A percentile compares a stretch with the other conserved stretches of the same genome.
Evolutionary conservation across 2,888 invertebrate species (phyloP).

Genomic region (Eupithecia abbreviata): DNA sequence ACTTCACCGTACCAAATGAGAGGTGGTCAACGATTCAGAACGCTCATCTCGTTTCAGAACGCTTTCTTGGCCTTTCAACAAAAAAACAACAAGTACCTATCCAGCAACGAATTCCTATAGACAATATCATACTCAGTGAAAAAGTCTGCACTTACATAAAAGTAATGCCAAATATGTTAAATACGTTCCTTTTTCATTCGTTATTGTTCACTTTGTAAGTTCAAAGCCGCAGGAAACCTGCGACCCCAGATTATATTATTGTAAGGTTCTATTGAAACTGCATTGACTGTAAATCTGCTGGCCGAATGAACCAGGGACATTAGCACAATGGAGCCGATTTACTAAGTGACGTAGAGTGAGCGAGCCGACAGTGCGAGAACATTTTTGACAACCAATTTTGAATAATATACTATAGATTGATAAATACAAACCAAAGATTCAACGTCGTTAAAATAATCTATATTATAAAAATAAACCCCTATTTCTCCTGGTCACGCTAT

Average conservation of each 20-base stretch:
- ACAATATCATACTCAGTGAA: too few relatives aligned
- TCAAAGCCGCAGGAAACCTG: not conserved
- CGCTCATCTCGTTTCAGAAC: not conserved
- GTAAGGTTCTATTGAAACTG: conserved; percentile 13
- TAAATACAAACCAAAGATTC: too few relatives aligned
- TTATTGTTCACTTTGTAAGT: not conserved
- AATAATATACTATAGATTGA: too few relatives aligned
- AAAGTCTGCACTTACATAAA: not conserved
- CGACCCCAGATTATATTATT: not conserved
- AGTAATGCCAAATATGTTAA: not conserved
- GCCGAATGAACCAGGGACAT: conserved; percentile 47
- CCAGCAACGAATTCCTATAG: too few relatives aligned
- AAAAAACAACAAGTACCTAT: too few relatives aligned
- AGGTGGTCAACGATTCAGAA: not conserved
- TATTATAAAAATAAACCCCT: too few relatives aligned
- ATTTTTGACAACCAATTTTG: not conserved
- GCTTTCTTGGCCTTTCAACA: too few relatives aligned
- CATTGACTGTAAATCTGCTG: conserved; percentile 28
- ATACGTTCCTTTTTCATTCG: not conserved
- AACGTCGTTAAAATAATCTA: too few relatives aligned
- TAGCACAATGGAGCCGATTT: conserved; percentile 52
- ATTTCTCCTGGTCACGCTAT: too few relatives aligned
- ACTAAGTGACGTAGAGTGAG: conserved; percentile 23
- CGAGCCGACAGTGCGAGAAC: not conserved
- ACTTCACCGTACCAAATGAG: not conserved